These are phyloP conservation scores for Uloborus diversus DNA, from an alignment of 1,140 invertebrate genomes.

Conservation along the genomic window DNA sequence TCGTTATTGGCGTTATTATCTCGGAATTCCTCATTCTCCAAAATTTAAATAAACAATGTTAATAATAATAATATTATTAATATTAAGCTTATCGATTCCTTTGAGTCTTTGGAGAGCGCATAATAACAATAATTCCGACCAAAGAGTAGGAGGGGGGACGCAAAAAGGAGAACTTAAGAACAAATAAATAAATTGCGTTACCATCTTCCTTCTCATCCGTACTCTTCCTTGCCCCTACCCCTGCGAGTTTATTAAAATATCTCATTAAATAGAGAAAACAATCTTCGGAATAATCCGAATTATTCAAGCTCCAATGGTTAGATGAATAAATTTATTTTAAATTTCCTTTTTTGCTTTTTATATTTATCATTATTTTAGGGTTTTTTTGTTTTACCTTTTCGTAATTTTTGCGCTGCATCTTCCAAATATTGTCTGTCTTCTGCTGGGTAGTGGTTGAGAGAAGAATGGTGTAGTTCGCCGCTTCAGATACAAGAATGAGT, in stretches of 20 bases:
- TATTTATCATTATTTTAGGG: slow-evolving; percentile 25
- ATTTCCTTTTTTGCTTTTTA: slow-evolving; percentile 27
- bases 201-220: not conserved
- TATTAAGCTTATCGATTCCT: slow-evolving; percentile 25
- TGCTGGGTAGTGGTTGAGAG: not conserved
- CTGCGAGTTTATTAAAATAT: slow-evolving; percentile 52
- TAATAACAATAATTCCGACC: not conserved
- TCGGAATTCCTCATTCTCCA: slow-evolving; percentile 3
- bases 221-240: not conserved
- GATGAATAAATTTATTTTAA: slow-evolving; percentile 57
- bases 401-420: slow-evolving; percentile 13
- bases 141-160: not conserved
- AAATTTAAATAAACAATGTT: slow-evolving; percentile 53
- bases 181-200: slow-evolving; percentile 55
- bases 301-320: slow-evolving; percentile 42
- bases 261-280: slow-evolving; percentile 55
- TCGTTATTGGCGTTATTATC: slow-evolving; percentile 40
- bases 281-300: slow-evolving; percentile 54
- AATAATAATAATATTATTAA: slow-evolving; percentile 52
- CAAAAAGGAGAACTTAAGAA: slow-evolving; percentile 28
- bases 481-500: too few species aligned
- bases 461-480: slow-evolving; percentile 16
- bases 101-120: not conserved
- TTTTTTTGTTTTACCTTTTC: not conserved
- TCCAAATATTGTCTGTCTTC: slow-evolving; percentile 40